Evolutionary conservation across 2,113 vertebrate genomes (phyloP).

Genomic region (Strix aluco): DNA sequence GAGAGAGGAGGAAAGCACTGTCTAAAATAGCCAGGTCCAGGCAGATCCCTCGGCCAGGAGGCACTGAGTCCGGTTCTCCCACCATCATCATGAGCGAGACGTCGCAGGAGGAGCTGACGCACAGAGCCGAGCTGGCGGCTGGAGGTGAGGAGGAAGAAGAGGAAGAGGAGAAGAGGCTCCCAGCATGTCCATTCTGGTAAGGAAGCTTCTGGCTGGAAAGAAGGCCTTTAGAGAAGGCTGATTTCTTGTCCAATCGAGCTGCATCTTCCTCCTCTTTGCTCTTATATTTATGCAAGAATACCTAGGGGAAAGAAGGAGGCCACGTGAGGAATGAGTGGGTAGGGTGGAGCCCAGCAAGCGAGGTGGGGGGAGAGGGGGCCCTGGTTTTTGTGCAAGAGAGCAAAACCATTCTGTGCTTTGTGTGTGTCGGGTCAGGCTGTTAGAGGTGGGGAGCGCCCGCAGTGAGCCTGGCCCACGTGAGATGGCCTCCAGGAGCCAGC

Average conservation of each 20-base stretch:
- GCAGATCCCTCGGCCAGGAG: conserved; percentile 79
- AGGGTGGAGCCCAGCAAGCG: neutral
- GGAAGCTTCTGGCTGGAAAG: conserved; percentile 55
- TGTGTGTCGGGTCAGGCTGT: neutral
- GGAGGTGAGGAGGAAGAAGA: neutral
- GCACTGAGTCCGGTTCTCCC: conserved; percentile 47
- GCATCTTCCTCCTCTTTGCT: conserved; percentile 50
- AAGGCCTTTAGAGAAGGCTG: conserved; percentile 53
- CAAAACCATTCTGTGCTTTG: neutral
- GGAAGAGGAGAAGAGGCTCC: conserved; percentile 19
- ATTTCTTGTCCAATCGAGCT: conserved; percentile 46
- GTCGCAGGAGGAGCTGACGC: conserved; percentile 69
- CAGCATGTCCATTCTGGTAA: conserved; percentile 59
- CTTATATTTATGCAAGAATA: conserved; percentile 79
- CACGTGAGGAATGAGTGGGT: neutral
- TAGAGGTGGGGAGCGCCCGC: neutral
- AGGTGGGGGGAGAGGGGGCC: neutral
- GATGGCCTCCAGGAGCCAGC: neutral
- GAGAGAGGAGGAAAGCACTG: conserved; percentile 87
- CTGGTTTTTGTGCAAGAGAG: neutral
- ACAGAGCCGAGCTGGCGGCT: conserved; percentile 48
- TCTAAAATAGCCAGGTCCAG: conserved; percentile 88
- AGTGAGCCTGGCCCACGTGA: neutral
- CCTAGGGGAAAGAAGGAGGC: conserved; percentile 52
- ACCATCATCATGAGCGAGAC: conserved; percentile 59